phyloP scores from a whole-genome alignment of 2,113 vertebrate species.

The Oxyura jamaicensis region DNA sequence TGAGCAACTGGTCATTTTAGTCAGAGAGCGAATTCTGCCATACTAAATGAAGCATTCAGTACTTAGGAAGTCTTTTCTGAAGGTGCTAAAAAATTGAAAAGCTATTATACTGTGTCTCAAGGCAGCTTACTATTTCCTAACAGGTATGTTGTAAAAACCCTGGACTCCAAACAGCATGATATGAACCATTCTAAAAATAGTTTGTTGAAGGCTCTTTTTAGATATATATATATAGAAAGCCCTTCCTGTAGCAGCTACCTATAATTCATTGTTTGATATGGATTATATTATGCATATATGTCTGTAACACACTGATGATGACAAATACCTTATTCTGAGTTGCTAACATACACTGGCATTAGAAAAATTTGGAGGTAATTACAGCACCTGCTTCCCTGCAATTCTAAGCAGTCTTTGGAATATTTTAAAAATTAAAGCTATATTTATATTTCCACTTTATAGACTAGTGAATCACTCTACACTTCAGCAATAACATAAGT shows the following conservation, averaged over 20 bases:
- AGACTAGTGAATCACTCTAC: not conserved
- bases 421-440: not conserved
- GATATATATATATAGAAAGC: not conserved
- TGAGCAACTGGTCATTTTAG: constrained; percentile 19
- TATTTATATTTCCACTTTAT: not conserved
- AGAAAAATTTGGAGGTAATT: not conserved
- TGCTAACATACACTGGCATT: not conserved
- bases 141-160: not conserved
- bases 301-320: not conserved
- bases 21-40: not conserved
- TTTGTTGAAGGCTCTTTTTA: not conserved
- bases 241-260: not conserved
- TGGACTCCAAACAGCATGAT: not conserved
- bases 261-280: not conserved
- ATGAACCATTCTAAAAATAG: not conserved
- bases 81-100: not conserved
- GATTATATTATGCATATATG: not conserved
- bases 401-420: not conserved
- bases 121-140: not conserved
- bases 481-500: not conserved
- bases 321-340: not conserved
- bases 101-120: not conserved
- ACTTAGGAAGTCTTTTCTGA: not conserved
- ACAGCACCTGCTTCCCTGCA: not conserved
- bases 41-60: not conserved